A percentile compares a stretch with the other conserved stretches of the same genome.
Evolutionary conservation across 2,888 invertebrate genomes (phyloP).

Genomic region (Belgica antarctica): DNA sequence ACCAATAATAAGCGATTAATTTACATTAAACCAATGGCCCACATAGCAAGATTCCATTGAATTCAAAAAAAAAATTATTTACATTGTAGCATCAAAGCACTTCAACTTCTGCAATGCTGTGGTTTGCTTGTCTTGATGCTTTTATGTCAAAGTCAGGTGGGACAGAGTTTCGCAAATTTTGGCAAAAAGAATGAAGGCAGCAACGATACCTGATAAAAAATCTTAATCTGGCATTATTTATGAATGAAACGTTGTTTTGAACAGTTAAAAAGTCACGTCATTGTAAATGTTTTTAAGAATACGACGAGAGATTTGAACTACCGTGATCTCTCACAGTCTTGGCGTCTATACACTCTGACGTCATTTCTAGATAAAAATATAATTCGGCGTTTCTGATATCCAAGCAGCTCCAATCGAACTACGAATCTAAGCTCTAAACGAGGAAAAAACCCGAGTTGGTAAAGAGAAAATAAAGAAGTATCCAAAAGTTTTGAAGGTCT

Average conservation of each 20-base stretch:
- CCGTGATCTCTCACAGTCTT: background rate
- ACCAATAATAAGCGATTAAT: slow-evolving; percentile 40
- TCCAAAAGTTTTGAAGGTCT: background rate
- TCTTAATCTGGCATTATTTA: slow-evolving; percentile 35
- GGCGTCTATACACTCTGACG: background rate
- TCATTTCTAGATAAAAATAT: background rate
- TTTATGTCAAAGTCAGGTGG: no score
- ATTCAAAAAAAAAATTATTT: no score
- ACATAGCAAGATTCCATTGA: background rate
- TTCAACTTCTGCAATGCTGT: no score
- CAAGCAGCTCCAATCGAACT: background rate
- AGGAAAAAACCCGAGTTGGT: background rate
- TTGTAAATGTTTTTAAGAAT: no score
- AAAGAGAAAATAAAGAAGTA: background rate
- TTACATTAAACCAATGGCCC: slow-evolving; percentile 20
- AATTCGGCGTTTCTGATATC: background rate
- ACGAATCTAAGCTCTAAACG: background rate
- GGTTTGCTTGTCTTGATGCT: no score
- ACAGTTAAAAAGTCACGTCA: no score
- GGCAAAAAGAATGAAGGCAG: no score
- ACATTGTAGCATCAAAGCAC: no score
- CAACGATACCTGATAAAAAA: slow-evolving; percentile 12
- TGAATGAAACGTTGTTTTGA: slow-evolving; percentile 43
- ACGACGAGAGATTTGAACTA: no score
- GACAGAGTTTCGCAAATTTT: no score